Base-by-base conservation (phyloP, 2,113 vertebrate genomes). In the Typhlomys cinereus region DNA sequence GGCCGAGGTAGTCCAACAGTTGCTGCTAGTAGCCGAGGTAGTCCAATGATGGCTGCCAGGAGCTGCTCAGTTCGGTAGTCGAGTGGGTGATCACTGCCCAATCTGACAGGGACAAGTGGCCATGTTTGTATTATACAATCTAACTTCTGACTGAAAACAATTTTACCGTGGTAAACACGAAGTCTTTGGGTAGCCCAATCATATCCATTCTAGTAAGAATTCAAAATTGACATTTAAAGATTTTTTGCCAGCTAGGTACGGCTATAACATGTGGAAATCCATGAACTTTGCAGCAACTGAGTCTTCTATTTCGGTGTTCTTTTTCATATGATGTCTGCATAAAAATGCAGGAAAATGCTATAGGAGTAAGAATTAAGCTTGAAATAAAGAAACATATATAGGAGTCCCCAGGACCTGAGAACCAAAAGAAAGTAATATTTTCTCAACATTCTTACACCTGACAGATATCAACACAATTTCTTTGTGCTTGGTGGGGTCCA, bases 191-290 rank as follows among this genome's bases (percentile, higher is more conserved):
- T 70, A 64, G 9, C 66, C 23, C n/a, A 91, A 81, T 70, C 59
- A 78, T 54, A 83, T 75, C 48, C 41, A 39, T 57, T 59, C 39
- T 64, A 50, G 46, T 69, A 88, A 85, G 80, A 82, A 88, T 31
- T 46, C 79, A 54, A n/a, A 87, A 83, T 31, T 41, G 27, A 90
- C 79, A 78, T 48, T 46, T 44, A 78, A 73, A 92, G 57, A 86
- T 57, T 73, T 90, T 44, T 67, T n/a, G 2, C 66, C 71, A 89
- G 62, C n/a, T 86, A 92, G 10, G 4, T 36, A 86, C 29, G 25
- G n/a, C 82, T 50, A 52, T 7, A 27, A 44, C 14, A 67, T 27
- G 21, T 67, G 41, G 78, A 89, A 94, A 86, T 2, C 36, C 52
- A 46, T 86, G 44, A 67, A 79, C 21, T 74, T 87, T 54, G 41